A percentile compares a stretch with the other conserved stretches of the same genome.
phyloP scores from a whole-genome alignment of 2,797 vertebrate species.

The Pangasius krempfi region DNA sequence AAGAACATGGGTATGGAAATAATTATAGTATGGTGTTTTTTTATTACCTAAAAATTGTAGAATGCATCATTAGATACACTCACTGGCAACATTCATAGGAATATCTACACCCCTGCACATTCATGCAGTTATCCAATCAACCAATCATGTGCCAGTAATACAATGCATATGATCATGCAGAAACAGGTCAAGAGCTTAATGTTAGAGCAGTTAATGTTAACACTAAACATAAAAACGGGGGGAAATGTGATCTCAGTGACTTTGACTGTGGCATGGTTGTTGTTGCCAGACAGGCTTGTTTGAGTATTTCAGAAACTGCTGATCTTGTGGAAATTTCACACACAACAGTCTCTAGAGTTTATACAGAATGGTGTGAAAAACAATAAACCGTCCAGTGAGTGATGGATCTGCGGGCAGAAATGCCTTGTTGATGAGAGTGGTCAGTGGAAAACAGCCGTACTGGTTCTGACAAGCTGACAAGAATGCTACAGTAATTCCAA shows the following conservation, averaged over 20 bases:
- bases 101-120: not conserved
- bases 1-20: slow-evolving; percentile 50
- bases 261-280: slow-evolving; percentile 7
- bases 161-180: not conserved
- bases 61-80: slow-evolving; percentile 27
- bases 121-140: not conserved
- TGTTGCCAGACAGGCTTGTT: not conserved
- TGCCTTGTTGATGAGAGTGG: not conserved
- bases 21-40: slow-evolving; percentile 48
- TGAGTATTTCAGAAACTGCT: not conserved
- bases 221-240: not conserved
- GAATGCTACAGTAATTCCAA: not conserved
- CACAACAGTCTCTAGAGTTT: not conserved
- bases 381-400: not conserved
- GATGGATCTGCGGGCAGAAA: not conserved
- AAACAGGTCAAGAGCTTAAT: not conserved
- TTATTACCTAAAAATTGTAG: slow-evolving; percentile 43
- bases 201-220: not conserved
- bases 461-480: not conserved
- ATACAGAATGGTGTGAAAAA: not conserved
- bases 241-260: not conserved
- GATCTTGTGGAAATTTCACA: not conserved
- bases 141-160: not conserved
- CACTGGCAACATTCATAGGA: not conserved
- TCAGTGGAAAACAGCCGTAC: not conserved